These are phyloP conservation scores for Gavialis gangeticus DNA, from an alignment of 2,113 vertebrate genomes.

Conservation along the genomic window DNA sequence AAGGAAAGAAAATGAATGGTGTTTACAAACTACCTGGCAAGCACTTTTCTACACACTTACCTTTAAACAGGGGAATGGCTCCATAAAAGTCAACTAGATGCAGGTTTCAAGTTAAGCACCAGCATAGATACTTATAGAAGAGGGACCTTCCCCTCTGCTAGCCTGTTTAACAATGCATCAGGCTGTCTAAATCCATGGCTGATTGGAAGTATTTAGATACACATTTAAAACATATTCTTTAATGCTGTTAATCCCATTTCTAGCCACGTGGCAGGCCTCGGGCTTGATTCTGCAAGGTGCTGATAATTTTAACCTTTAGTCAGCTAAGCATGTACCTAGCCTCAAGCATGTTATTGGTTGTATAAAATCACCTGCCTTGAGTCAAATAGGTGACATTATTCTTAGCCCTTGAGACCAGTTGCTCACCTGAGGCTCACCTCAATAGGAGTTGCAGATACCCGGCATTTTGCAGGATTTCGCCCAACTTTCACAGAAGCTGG, in stretches of 20 bases:
- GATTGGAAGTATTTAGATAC: background rate
- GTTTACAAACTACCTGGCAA: background rate
- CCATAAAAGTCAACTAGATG: background rate
- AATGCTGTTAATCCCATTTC: background rate
- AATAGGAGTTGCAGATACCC: background rate
- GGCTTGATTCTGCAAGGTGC: background rate
- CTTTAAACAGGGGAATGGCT: background rate
- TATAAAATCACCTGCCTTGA: background rate
- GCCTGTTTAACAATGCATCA: too few species aligned
- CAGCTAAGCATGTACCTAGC: background rate
- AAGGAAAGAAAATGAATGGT: background rate
- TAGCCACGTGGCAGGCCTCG: background rate
- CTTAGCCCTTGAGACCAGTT: background rate
- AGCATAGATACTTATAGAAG: background rate
- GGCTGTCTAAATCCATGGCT: background rate
- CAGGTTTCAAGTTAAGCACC: background rate
- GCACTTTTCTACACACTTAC: background rate
- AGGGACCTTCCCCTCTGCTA: background rate
- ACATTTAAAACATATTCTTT: background rate
- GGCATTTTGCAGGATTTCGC: background rate
- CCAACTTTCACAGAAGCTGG: background rate
- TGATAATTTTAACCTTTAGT: background rate
- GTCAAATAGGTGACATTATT: background rate
- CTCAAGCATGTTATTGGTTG: background rate
- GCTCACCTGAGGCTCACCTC: background rate